Evolutionary conservation across 2,888 invertebrate genomes (phyloP).

Genomic region (Phania funesta): DNA sequence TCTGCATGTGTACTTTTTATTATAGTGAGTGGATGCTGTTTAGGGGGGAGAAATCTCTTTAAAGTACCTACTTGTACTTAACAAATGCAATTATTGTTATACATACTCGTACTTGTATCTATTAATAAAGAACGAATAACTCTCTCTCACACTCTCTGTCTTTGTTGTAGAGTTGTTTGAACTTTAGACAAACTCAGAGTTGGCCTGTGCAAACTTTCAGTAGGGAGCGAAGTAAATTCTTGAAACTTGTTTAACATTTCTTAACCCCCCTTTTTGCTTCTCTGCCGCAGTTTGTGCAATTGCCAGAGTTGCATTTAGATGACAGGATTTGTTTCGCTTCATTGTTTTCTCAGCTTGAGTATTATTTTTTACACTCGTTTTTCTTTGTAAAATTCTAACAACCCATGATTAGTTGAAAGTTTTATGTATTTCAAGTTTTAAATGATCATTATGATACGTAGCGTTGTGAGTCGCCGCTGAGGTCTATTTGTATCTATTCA

Average conservation of each 20-base stretch:
- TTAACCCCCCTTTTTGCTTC: not conserved
- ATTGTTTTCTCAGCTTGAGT: not conserved
- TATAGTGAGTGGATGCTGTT: slow-evolving; percentile 26
- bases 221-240: slow-evolving; percentile 6
- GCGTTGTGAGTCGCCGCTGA: slow-evolving; percentile 2
- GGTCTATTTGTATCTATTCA: slow-evolving; percentile 25
- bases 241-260: slow-evolving; percentile 45
- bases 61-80: slow-evolving; percentile 5
- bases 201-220: slow-evolving; percentile 24
- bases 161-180: slow-evolving; percentile 62
- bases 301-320: slow-evolving; percentile 24
- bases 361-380: not conserved
- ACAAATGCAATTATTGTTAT: slow-evolving; percentile 40
- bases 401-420: slow-evolving; percentile 50
- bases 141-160: slow-evolving; percentile 38
- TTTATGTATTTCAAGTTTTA: slow-evolving; percentile 33
- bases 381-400: slow-evolving; percentile 28
- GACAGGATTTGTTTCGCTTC: slow-evolving; percentile 53
- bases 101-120: slow-evolving; percentile 12
- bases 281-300: not conserved
- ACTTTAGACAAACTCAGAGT: slow-evolving; percentile 51
- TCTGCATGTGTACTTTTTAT: not conserved
- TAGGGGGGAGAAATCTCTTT: slow-evolving; percentile 27
- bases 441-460: slow-evolving; percentile 36
- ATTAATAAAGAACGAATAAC: slow-evolving; percentile 27